These are phyloP conservation scores for Diplogasteroides magnus DNA, from an alignment of 1,140 invertebrate genomes.

Conservation along the genomic window DNA sequence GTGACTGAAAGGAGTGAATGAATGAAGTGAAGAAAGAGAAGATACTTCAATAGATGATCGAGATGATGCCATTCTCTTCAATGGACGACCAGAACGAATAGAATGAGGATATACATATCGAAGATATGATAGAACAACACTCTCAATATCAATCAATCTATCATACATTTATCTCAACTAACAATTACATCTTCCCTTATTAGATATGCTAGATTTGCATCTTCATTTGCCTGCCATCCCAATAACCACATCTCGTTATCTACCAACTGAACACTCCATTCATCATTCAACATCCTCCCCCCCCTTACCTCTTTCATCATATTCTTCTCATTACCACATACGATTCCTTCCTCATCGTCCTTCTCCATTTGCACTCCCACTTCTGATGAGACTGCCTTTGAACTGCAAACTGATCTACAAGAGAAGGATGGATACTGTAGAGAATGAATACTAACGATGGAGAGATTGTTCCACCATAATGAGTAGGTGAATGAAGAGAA, in stretches of 20 bases:
- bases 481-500: too few species aligned
- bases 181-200: conserved; percentile 19
- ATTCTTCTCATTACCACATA: neutral
- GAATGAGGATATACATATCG: neutral
- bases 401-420: too few species aligned
- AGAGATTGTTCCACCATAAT: too few species aligned
- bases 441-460: too few species aligned
- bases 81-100: neutral
- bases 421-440: too few species aligned
- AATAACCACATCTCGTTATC: conserved; percentile 26
- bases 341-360: neutral
- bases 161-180: neutral
- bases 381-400: too few species aligned
- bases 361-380: neutral
- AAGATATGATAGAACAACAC: neutral
- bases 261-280: conserved; percentile 22
- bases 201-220: conserved; percentile 17
- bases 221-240: conserved; percentile 19
- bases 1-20: conserved; percentile 2
- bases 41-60: neutral
- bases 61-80: neutral
- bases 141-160: neutral
- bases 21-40: too few species aligned
- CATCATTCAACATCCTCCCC: too few species aligned
- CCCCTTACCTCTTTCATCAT: neutral